Evolutionary conservation across 2,113 vertebrate genomes (phyloP), one percentile per base, ranked within the genome.

Genomic region (Indicator maculatus): DNA sequence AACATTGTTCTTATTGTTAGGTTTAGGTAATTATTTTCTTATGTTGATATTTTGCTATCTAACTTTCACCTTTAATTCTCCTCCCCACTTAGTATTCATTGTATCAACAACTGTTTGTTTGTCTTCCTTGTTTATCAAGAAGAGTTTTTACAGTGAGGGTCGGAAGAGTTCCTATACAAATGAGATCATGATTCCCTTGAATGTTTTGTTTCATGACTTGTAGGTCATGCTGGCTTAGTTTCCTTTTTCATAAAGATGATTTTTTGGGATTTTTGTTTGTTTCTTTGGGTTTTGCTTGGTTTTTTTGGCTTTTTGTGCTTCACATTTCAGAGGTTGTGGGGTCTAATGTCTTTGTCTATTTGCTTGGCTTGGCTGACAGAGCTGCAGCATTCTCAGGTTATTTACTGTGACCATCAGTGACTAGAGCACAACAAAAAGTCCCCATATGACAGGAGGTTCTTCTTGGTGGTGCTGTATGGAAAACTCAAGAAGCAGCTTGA

Each of bases 291-390:
- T 44, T 16, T 44, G 44, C 6, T 45, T 45, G 45, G 17, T 8
- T 45, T 45, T 7, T 61, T 55, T 83, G 83, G 47, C 1, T 86
- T 74, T 6, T 3, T 73, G 21, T 18, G 47, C 41, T 44, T 82
- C 63, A 59, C 55, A 8, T 12, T 21, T 55, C 50, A 38, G 44
- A 83, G 36, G 5, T 73, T 76, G 9, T 44, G n/a, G 28, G 18
- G 4, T 72, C 59, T n/a, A 30, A 31, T 13, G 5, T 44, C 65
- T 93, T 36, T 83, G 53, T 84, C 59, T 60, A 1, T 91, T 69
- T 74, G 17, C 81, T 89, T 84, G 93, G 36, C 60, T 65, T 70
- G 64, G 67, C 63, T 90, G 86, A 66, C 91, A 84, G 89, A 86
- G 41, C 33, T 77, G 69, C 65, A 88, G 76, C 82, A 6, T 45